Evolutionary conservation across 2,113 vertebrate genomes (phyloP).

Genomic region (Lophura nycthemera): DNA sequence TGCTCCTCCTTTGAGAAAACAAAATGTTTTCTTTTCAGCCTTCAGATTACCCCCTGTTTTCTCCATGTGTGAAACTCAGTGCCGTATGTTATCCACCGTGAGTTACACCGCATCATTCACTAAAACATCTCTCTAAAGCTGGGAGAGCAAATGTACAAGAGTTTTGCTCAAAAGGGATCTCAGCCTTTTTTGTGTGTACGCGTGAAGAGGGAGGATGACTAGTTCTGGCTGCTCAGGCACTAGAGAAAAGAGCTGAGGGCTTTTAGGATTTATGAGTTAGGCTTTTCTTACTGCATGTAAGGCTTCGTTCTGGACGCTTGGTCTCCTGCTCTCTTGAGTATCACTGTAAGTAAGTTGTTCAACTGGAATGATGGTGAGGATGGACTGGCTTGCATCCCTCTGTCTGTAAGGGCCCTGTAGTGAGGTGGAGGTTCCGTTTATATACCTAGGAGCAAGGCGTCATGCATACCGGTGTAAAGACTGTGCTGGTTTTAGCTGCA

Average conservation of each 20-base stretch:
- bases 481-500: background rate
- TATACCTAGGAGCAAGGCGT: background rate
- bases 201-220: background rate
- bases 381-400: background rate
- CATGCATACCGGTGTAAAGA: background rate
- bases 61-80: background rate
- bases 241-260: background rate
- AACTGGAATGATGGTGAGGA: background rate
- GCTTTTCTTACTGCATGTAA: background rate
- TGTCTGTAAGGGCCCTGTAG: background rate
- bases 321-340: background rate
- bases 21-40: background rate
- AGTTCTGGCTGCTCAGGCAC: background rate
- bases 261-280: background rate
- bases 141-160: fast-evolving
- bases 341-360: background rate
- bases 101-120: background rate
- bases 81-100: background rate
- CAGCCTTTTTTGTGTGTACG: fast-evolving
- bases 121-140: background rate
- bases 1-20: background rate
- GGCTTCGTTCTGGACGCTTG: background rate
- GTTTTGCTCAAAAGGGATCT: background rate
- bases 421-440: background rate
- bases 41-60: background rate